Percentiles rank a stretch among this genome's conserved stretches.
phyloP scores from a whole-genome alignment of 2,113 vertebrate genomes.

The Alethe diademata region DNA sequence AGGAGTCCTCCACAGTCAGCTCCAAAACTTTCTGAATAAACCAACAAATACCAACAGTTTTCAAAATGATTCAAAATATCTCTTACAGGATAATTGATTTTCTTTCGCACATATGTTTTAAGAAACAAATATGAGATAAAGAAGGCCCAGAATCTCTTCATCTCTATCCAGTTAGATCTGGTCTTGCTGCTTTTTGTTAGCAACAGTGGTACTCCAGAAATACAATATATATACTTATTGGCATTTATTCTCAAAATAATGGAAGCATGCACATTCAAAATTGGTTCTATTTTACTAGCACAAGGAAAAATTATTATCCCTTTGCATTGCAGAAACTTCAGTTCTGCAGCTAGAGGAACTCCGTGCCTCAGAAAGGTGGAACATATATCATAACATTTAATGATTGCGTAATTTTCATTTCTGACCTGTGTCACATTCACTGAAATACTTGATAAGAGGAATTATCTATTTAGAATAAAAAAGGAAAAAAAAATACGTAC shows the following conservation, averaged over 20 bases:
- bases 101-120: background rate
- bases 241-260: background rate
- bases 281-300: background rate
- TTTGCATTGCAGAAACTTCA: background rate
- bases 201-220: background rate
- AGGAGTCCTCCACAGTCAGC: background rate
- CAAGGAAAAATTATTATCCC: background rate
- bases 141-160: background rate
- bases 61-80: background rate
- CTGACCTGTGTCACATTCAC: background rate
- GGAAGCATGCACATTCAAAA: background rate
- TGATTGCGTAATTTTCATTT: background rate
- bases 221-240: background rate
- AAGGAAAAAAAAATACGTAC: conserved; percentile 72
- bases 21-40: background rate
- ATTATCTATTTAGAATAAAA: background rate
- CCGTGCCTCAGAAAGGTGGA: background rate
- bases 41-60: background rate
- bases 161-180: background rate
- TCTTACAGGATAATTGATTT: background rate
- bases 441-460: background rate
- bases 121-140: background rate
- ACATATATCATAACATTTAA: background rate
- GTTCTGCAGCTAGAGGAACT: background rate
- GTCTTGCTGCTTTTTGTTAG: background rate